Base-by-base conservation (phyloP, 1,140 invertebrate genomes). In the Drosophila subobscura region DNA sequence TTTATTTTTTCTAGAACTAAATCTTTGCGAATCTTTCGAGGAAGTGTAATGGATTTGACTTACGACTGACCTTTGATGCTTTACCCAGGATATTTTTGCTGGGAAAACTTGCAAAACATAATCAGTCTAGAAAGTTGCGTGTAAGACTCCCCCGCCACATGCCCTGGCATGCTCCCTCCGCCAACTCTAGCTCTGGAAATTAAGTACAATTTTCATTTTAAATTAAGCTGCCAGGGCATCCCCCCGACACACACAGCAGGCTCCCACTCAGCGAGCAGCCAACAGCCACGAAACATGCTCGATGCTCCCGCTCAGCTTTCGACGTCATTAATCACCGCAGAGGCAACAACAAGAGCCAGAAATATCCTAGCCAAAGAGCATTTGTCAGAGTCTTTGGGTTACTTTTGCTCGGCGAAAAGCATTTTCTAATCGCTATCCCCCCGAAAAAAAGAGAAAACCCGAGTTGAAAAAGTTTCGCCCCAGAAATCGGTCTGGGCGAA, bases 151-250 rank as follows among this genome's bases (percentile, higher is more conserved):
- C 41, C 27, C 14, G 0, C 63, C 16, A 33, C n/a, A 12, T 29
- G 29, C 54, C 22, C 42, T 20, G 16, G 8, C 27, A 0, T 29
- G 7, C 27, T 6, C 6, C 27, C 23, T 4, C 10, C 33, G 10
- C n/a, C 8, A n/a, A 27, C 47, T 37, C 61, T 58, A 64, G 73
- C 81, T 75, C 81, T 75, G 81, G 77, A 88, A 85, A 85, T 85
- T 86, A 85, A 85, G 81, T 85, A 85, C 81, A 85, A 88, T 85
- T 85, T 85, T 85, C 77, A 85, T 85, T 85, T 85, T 86, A 85
- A 85, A 85, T 85, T 86, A 85, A 85, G 81, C 81, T 88, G 83
- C 81, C 83, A 77, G 44, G 42, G 56, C 63, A 73, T 33, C 60
- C 61, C 50, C 57, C 37, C 14, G 14, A 0, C 4, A 14, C 49